Evolutionary conservation across 2,888 invertebrate species (phyloP).

Genomic region (Tachina lurida): DNA sequence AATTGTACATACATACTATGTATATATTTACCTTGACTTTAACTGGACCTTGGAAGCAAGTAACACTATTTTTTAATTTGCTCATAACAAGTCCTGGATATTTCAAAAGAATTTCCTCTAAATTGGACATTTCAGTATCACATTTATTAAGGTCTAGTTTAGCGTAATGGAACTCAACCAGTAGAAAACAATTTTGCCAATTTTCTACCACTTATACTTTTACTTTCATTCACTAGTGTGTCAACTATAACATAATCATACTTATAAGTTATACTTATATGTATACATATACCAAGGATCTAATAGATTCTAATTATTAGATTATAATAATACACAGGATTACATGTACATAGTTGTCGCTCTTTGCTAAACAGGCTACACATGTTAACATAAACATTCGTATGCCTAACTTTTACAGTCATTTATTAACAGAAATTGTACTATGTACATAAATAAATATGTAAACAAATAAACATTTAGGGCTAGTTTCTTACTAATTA

Average conservation of each 20-base stretch:
- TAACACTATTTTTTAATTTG: neutral
- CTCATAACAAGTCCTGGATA: conserved; percentile 52
- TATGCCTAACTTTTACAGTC: neutral
- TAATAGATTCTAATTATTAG: no score
- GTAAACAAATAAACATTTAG: no score
- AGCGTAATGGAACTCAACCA: neutral
- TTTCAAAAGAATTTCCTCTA: conserved; percentile 59
- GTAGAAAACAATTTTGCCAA: neutral
- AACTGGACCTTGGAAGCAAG: conserved; percentile 48
- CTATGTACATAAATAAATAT: no score
- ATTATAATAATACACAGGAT: no score
- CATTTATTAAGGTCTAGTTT: conserved; percentile 7
- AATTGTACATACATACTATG: neutral
- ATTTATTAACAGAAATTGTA: neutral
- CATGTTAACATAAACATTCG: neutral
- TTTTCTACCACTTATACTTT: neutral
- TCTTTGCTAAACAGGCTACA: neutral
- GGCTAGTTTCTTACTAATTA: no score
- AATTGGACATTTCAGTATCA: conserved; percentile 1
- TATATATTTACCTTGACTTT: conserved; percentile 58
- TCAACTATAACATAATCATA: no score
- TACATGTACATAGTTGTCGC: neutral
- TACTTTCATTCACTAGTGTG: neutral
- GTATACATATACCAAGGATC: no score
- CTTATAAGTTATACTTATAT: no score